Evolutionary conservation across 2,888 invertebrate species (phyloP).

Genomic region (Leuctra nigra): DNA sequence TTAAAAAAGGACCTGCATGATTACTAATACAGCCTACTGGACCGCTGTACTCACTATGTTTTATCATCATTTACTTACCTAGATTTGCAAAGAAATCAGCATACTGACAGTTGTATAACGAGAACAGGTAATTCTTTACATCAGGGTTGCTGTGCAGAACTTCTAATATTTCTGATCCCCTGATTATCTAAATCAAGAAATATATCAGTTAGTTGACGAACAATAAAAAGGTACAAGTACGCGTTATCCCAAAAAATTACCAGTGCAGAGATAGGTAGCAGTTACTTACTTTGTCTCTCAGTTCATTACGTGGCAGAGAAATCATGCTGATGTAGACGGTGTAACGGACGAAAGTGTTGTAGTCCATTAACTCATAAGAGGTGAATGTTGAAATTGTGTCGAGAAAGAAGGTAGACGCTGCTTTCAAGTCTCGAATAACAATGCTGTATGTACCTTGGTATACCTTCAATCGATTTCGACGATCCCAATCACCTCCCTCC

Average conservation of each 20-base stretch:
- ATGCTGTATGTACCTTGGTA: slow-evolving; percentile 96
- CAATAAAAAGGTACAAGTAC: no score
- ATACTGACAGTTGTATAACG: slow-evolving; percentile 88
- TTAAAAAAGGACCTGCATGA: slow-evolving; percentile 18
- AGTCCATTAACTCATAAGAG: slow-evolving; percentile 97
- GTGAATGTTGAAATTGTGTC: slow-evolving; percentile 99
- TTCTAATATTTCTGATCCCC: slow-evolving; percentile 75
- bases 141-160: slow-evolving; percentile 65
- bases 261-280: not conserved
- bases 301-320: slow-evolving; percentile 69
- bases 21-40: no score
- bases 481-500: slow-evolving; percentile 99
- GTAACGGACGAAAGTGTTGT: slow-evolving; percentile 76
- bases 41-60: no score
- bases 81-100: slow-evolving; percentile 84
- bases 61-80: slow-evolving; percentile 44
- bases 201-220: no score
- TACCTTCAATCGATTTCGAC: slow-evolving; percentile 94
- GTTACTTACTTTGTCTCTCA: slow-evolving; percentile 60
- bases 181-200: slow-evolving; percentile 57
- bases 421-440: slow-evolving; percentile 92
- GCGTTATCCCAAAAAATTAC: no score
- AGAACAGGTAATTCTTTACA: slow-evolving; percentile 64
- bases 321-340: slow-evolving; percentile 80
- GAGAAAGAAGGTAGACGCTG: slow-evolving; percentile 89